Base-by-base conservation (phyloP, 2,888 invertebrate genomes). In the Ophion ellenae region DNA sequence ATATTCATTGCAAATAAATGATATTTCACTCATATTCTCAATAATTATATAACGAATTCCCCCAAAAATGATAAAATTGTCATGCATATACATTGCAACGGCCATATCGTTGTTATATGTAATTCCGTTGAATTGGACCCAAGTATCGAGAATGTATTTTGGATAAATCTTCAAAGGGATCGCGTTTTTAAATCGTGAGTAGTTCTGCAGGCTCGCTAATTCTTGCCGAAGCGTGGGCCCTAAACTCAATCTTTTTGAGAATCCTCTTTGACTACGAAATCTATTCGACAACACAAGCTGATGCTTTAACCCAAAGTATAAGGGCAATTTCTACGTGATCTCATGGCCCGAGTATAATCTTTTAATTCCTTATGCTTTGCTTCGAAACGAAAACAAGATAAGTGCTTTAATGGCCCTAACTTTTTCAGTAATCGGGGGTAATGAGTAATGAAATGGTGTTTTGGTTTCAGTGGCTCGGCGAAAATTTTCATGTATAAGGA, bases 301-400 rank as follows among this genome's bases (percentile, higher is more conserved):
- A 66, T 83, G 67, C 40, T 71, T 77, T 10, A 77, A 36, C 2
- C 66, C 28, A 83, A 53, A 7, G 77, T 77, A 36, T 71, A 71
- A 7, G 64, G 64, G 14, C 70, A 53, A 70, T 83, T 83, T 77
- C 17, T 20, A 0, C 77, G 77, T 7, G 77, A 83, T 63, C 61
- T 70, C 2, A 79, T 67, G 9, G 24, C 70, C 10, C 53, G 40
- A 14, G 76, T 59, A 32, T 67, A 74, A 17, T 81, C 40, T 67
- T 87, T 88, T 32, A 82, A 57, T 11, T 84, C 66, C 28, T 85
- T 77, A 84, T 88, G 88, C 28, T 85, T 88, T 61, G 78, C 86
- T 63, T 88, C 88, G 75, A 86, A 84, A n/a, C 85, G 83, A 59
- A 88, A 75, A 11, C 83, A 83, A 59, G 83, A 87, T 20, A 86